Base-by-base conservation (phyloP, 2,797 vertebrate genomes). In the Cynodonichthys magdalenae region DNA sequence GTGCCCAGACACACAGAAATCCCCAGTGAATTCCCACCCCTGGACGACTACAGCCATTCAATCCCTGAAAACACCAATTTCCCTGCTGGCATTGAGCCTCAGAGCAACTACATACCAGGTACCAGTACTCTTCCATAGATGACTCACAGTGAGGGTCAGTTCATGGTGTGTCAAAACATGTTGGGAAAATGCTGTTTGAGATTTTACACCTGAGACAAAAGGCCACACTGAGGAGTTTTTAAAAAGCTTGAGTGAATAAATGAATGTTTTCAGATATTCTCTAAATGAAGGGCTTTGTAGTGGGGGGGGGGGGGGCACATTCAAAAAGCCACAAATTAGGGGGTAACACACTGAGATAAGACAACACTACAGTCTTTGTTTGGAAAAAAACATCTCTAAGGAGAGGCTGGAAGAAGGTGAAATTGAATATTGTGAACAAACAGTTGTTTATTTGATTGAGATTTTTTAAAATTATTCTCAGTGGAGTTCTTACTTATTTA, bases 61-160 rank as follows among this genome's bases (percentile, higher is more conserved):
- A 98, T 99, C 87, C 97, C 98, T 0, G 97, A 99, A 92, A 99
- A 99, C 92, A 99, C 97, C 68, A 99, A 98, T 92, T 99, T 99
- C 90, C 97, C 97, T 2, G 96, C 96, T 44, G 97, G 96, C 87
- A 97, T 99, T 1, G 97, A 99, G 90, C 97, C 97, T 48, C 97
- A 96, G 88, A 97, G 95, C 92, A 98, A 98, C 95, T 98, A 97
- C 91, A 99, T 99, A 93, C 96, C 97, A 96, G 98, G 98, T 99
- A 93, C 45, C 28, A 54, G 15, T 41, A 27, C 7, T n/a, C 29
- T 29, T 20, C 47, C 20, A 11, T 9, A 50, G 39, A 39, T 4
- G 39, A 58, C 17, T 77, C 58, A 19, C 48, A 31, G 52, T 9
- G 5, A 57, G 34, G 18, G 12, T 36, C 18, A 20, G 4, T 31